Evolutionary conservation across 1,140 invertebrate genomes (phyloP), one percentile per base, ranked within the genome.

Genomic region (Metopolophium dirhodum): DNA sequence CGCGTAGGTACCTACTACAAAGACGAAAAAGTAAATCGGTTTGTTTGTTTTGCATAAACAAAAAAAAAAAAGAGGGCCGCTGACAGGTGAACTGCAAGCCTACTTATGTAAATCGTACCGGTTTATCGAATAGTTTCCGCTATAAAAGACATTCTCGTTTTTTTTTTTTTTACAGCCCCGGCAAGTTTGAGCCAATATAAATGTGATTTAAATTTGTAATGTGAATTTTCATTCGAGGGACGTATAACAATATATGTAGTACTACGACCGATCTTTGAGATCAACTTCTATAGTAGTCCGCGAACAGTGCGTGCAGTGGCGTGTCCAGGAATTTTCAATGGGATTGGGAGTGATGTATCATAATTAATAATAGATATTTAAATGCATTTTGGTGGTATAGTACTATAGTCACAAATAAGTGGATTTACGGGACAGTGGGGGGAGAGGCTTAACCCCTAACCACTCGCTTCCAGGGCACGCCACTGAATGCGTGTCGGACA

Each of bases 51-150:
- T 61, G n/a, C 54, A 41, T 90, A 41, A 61, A 57, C 18, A 90
- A 57, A 54, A 57, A 90, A 57, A 61, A n/a, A 37, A 61, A n/a
- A n/a, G 14, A 77, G n/a, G 61, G 61, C 8, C 7, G 37, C 23
- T 57, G 88, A 90, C 51, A 90, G 35, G 54, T 90, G 37, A 90
- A 90, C 54, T 61, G 18, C 35, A 35, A 57, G 88, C 26, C 88
- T 90, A 61, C 23, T 90, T 90, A 90, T 90, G 88, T 41, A 90
- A 90, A 90, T 90, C 54, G n/a, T 41, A 90, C n/a, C 37, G 88
- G 49, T 90, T 57, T 61, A 90, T 90, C 37, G 88, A 61, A 90
- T n/a, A 47, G 45, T 87, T 87, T 87, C 45, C 47, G 86, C 47
- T 49, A 87, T 87, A 51, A 49, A 87, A 20, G 45, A 87, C 30